Conservation (phyloP, 2,888 invertebrate genomes). For the Melangyna quadrimaculata region DNA sequence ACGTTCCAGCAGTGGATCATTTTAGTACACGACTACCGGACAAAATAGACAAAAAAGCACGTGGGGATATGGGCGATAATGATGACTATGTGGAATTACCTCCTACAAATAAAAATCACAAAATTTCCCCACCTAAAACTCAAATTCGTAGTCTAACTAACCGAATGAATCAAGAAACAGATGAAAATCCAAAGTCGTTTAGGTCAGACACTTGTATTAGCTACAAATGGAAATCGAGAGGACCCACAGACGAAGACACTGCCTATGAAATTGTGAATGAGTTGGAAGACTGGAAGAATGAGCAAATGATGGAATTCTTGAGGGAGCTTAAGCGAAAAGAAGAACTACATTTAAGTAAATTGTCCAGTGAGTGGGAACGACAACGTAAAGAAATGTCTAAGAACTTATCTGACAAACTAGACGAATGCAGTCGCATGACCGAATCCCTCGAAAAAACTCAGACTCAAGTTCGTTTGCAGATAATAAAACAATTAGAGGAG, state of each 20-base stretch:
- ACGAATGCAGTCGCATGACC: slow-evolving; percentile 84
- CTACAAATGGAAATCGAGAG: neutral
- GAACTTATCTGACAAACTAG: slow-evolving; percentile 83
- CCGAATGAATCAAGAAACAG: neutral
- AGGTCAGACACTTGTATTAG: slow-evolving; percentile 6
- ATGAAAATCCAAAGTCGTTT: neutral
- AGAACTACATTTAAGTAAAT: slow-evolving; percentile 82
- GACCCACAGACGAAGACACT: neutral
- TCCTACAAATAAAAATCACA: slow-evolving; percentile 15
- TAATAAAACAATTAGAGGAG: slow-evolving; percentile 47
- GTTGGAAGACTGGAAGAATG: slow-evolving; percentile 88
- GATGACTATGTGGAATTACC: slow-evolving; percentile 51
- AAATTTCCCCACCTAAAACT: neutral
- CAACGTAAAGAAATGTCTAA: slow-evolving; percentile 83
- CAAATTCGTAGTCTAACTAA: neutral
- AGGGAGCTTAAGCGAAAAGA: slow-evolving; percentile 84
- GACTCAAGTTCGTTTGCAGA: slow-evolving; percentile 69
- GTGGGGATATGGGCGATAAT: slow-evolving; percentile 62
- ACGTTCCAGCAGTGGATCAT: slow-evolving; percentile 73
- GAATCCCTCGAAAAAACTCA: slow-evolving; percentile 81
- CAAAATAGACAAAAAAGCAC: slow-evolving; percentile 59
- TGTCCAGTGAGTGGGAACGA: slow-evolving; percentile 84
- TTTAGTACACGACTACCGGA: neutral
- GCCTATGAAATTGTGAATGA: slow-evolving; percentile 83
- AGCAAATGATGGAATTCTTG: slow-evolving; percentile 85